phyloP scores from a whole-genome alignment of 2,113 vertebrate species.

The Osmerus eperlanus region DNA sequence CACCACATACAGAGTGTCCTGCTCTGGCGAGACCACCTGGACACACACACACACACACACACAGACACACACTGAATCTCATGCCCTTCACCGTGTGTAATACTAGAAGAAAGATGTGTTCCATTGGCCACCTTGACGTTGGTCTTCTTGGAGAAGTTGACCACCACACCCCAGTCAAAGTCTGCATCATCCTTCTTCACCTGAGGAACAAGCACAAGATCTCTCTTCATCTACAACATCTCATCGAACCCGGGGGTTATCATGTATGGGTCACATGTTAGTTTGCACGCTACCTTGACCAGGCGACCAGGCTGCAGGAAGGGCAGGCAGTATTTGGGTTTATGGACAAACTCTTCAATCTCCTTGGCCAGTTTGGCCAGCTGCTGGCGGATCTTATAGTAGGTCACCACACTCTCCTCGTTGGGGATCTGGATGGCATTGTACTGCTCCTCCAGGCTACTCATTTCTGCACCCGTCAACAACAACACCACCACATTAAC shows the following conservation, averaged over 20 bases:
- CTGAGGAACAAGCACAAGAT: slow-evolving; percentile 55
- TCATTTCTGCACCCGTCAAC: slow-evolving; percentile 66
- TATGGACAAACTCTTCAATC: slow-evolving; percentile 92
- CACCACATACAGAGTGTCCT: slow-evolving; percentile 88
- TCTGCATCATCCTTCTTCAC: slow-evolving; percentile 90
- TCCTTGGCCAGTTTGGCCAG: slow-evolving; percentile 91
- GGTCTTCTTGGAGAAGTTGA: slow-evolving; percentile 96
- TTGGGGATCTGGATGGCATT: slow-evolving; percentile 90
- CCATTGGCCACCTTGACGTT: slow-evolving; percentile 84
- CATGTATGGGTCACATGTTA: no score
- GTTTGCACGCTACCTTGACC: slow-evolving; percentile 76
- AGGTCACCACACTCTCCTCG: slow-evolving; percentile 90
- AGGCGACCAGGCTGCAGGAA: slow-evolving; percentile 94
- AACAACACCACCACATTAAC: not conserved
- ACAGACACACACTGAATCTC: not conserved
- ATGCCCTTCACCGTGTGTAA: not conserved
- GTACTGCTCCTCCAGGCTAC: slow-evolving; percentile 87
- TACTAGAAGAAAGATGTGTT: not conserved
- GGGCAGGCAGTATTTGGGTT: slow-evolving; percentile 93
- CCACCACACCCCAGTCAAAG: slow-evolving; percentile 95
- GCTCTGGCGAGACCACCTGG: slow-evolving; percentile 52
- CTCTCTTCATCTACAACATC: not conserved
- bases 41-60: not conserved
- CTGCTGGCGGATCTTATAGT: slow-evolving; percentile 95
- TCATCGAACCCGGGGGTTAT: no score